Evolutionary conservation across 2,797 vertebrate genomes (phyloP).

Genomic region (Mus spretus): DNA sequence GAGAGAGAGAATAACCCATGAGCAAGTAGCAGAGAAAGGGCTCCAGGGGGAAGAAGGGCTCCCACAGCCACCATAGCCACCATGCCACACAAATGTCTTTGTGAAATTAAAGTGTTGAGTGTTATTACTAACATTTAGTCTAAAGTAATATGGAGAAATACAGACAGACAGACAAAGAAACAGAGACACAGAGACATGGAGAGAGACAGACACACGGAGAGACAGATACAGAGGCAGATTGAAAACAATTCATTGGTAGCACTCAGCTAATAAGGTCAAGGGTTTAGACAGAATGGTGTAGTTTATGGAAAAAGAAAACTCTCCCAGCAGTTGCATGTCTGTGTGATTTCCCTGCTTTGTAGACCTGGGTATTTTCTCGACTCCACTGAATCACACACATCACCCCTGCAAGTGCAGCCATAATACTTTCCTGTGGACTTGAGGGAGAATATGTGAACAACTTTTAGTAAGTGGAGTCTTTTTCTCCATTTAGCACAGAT

Average conservation of each 20-base stretch:
- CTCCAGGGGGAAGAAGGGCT: no score
- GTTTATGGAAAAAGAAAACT: background rate
- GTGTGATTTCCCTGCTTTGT: conserved; percentile 19
- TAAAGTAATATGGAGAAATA: background rate
- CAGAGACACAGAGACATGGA: background rate
- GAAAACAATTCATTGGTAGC: background rate
- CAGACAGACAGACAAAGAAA: background rate
- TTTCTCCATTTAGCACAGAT: background rate
- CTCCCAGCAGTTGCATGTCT: background rate
- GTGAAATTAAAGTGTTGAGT: background rate
- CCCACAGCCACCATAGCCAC: background rate
- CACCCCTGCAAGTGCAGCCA: background rate
- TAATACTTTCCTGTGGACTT: background rate
- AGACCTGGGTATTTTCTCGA: background rate
- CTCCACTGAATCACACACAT: conserved; percentile 34
- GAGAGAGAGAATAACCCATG: no score
- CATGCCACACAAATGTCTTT: background rate
- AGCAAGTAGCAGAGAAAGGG: background rate
- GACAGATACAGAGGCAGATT: background rate
- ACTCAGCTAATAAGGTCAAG: background rate
- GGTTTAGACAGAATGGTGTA: background rate
- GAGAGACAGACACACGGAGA: background rate
- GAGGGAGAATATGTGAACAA: background rate
- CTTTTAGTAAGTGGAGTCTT: background rate
- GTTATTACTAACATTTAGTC: background rate